A percentile compares a stretch with the other conserved stretches of the same genome.
These are phyloP conservation scores for Ibidorhyncha struthersii DNA, from an alignment of 2,113 vertebrate species.

Conservation along the genomic window DNA sequence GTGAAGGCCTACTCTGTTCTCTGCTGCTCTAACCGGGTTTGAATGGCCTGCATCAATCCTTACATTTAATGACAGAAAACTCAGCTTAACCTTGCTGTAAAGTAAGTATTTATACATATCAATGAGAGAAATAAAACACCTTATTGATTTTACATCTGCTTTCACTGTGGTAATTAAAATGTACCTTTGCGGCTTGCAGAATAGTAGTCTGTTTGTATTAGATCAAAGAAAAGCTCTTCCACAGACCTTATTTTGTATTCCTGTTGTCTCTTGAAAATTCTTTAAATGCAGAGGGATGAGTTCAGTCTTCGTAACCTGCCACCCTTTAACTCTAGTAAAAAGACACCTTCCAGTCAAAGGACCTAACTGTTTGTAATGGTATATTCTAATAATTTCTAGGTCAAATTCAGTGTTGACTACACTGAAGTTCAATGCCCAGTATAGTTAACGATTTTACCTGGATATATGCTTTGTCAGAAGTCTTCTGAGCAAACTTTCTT, in stretches of 20 bases:
- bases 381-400: not conserved
- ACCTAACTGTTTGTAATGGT: not conserved
- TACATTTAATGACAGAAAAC: constrained; percentile 69
- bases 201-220: constrained; percentile 62
- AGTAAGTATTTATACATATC: constrained; percentile 76
- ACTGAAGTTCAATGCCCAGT: not conserved
- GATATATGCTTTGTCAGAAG: not conserved
- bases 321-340: not conserved
- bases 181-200: constrained; percentile 69
- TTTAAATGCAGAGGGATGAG: not conserved
- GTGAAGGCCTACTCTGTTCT: not conserved
- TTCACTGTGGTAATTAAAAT: constrained; percentile 73
- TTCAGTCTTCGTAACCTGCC: not conserved
- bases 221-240: constrained; percentile 37
- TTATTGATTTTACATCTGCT: constrained; percentile 75
- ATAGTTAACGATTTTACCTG: not conserved
- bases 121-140: constrained; percentile 75
- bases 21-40: constrained; percentile 36
- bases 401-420: not conserved
- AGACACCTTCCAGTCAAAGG: not conserved
- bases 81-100: constrained; percentile 72
- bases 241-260: constrained; percentile 8
- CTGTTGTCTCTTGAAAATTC: constrained; percentile 18
- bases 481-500: not conserved
- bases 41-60: constrained; percentile 61